These are phyloP conservation scores for Coccyzus lansbergi DNA, from an alignment of 2,797 vertebrate species.

Conservation along the genomic window DNA sequence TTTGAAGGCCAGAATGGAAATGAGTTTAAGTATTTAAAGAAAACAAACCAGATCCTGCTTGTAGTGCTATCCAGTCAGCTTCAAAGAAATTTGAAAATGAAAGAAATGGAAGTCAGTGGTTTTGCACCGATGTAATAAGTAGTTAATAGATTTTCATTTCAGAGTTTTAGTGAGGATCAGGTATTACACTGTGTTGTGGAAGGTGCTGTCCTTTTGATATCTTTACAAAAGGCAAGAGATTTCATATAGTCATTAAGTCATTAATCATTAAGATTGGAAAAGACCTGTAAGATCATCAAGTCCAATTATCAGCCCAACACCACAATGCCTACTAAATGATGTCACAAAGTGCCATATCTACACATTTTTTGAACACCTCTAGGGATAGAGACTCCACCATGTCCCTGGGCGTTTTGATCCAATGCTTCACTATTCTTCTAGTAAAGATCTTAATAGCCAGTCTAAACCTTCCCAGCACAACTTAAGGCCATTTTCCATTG, in stretches of 20 bases:
- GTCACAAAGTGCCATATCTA: too few species aligned
- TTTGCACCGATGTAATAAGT: not conserved
- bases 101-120: not conserved
- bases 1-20: slow-evolving; percentile 52
- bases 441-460: too few species aligned
- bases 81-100: not conserved
- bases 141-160: slow-evolving; percentile 10
- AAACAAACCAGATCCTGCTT: slow-evolving; percentile 7
- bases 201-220: not conserved
- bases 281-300: too few species aligned
- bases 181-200: not conserved
- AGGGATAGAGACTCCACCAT: too few species aligned
- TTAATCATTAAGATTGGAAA: too few species aligned
- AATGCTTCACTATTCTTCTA: too few species aligned
- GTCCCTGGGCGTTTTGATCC: too few species aligned
- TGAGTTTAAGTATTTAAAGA: not conserved
- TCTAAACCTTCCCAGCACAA: too few species aligned
- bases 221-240: not conserved
- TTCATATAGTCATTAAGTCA: not conserved
- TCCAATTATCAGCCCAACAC: too few species aligned
- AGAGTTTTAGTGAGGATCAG: not conserved
- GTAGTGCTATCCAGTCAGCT: not conserved
- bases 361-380: too few species aligned
- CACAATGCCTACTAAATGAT: too few species aligned
- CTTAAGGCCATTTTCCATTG: too few species aligned